These are phyloP conservation scores for Trachops cirrhosus DNA, from an alignment of 2,797 vertebrate species.

Conservation along the genomic window DNA sequence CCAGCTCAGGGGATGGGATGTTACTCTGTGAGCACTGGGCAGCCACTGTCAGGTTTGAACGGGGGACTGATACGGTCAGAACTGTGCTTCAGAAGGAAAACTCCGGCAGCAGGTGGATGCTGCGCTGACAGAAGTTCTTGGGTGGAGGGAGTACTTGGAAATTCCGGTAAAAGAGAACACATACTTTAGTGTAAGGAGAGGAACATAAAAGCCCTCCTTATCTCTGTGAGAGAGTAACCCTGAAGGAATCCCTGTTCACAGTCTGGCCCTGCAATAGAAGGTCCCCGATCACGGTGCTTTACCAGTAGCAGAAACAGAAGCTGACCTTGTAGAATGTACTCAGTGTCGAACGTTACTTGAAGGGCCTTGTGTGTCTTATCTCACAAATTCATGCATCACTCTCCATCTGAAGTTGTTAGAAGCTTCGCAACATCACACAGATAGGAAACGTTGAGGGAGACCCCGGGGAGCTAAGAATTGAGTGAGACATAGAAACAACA, in stretches of 20 bases:
- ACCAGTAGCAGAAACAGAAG: neutral
- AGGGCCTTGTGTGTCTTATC: neutral
- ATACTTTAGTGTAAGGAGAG: neutral
- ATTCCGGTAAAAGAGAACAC: neutral
- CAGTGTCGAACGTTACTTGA: neutral
- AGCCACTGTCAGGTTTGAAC: neutral
- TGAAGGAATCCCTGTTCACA: neutral
- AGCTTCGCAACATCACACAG: neutral
- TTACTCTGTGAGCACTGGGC: neutral
- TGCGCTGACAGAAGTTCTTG: neutral
- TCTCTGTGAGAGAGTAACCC: neutral
- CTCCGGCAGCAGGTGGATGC: neutral
- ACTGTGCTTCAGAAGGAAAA: neutral
- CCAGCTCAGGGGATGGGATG: neutral
- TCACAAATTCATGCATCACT: neutral
- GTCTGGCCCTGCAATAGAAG: neutral
- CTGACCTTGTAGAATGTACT: neutral
- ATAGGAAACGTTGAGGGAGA: neutral
- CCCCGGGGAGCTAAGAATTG: neutral
- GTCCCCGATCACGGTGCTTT: neutral
- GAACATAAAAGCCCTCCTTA: neutral
- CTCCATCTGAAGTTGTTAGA: neutral
- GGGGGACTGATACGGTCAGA: neutral
- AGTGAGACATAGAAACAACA: neutral
- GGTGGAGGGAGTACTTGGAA: neutral